Percentiles rank a stretch among this genome's conserved stretches.
Conservation (phyloP, 2,888 invertebrate species). For the Hyles lineata region DNA sequence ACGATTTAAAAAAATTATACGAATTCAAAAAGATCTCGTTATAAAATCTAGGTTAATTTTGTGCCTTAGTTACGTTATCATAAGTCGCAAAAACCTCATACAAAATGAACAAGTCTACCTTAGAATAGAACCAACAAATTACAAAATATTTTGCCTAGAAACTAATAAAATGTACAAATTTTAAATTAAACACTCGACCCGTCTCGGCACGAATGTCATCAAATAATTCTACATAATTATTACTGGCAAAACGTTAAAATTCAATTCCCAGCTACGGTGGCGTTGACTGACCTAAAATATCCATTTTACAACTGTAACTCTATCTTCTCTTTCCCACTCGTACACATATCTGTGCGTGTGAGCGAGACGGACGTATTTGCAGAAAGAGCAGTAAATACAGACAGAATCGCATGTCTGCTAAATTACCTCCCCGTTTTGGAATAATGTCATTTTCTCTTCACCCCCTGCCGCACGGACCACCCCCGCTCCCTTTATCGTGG, state of each 20-base stretch:
- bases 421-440: conserved; percentile 21
- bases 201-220: not conserved
- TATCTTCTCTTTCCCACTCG: not conserved
- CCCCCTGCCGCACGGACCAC: not conserved
- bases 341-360: not conserved
- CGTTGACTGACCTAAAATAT: not conserved
- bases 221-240: conserved; percentile 8
- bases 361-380: not conserved
- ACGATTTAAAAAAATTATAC: too few species aligned
- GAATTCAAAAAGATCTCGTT: too few species aligned
- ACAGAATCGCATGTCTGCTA: conserved; percentile 21
- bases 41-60: too few species aligned
- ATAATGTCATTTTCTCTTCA: conserved; percentile 10
- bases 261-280: not conserved
- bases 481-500: not conserved
- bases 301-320: conserved; percentile 5
- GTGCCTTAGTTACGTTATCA: too few species aligned
- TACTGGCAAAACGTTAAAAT: not conserved
- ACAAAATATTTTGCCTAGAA: too few species aligned
- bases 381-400: conserved; percentile 19
- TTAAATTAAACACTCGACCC: not conserved
- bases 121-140: too few species aligned
- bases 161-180: too few species aligned
- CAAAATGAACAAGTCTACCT: too few species aligned
- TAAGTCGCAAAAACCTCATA: too few species aligned